Conservation (phyloP, 2,797 vertebrate genomes). For the Acridotheres tristis region DNA sequence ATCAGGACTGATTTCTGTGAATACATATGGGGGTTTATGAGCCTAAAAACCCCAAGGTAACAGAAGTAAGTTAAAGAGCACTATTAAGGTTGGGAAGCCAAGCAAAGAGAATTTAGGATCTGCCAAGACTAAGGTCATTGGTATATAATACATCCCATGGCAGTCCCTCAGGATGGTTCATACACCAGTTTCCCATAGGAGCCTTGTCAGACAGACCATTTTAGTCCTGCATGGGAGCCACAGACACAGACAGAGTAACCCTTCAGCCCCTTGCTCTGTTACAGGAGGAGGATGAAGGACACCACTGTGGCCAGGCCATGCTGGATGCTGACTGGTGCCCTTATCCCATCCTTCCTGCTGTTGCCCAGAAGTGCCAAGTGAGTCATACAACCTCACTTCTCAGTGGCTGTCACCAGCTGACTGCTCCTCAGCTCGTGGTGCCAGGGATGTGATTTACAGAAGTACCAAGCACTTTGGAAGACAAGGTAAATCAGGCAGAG, state of each 20-base stretch:
- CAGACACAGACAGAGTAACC: not conserved
- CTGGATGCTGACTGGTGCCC: accelerated
- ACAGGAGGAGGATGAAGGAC: not conserved
- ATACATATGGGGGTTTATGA: not conserved
- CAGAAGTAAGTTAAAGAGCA: not conserved
- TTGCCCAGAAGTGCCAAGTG: not conserved
- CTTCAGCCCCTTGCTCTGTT: not conserved
- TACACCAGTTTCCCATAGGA: not conserved
- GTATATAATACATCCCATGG: not conserved
- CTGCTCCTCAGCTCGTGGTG: not conserved
- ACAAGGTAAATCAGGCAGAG: not conserved
- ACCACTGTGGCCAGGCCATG: not conserved
- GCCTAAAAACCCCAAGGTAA: not conserved
- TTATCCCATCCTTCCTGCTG: not conserved
- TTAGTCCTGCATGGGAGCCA: not conserved
- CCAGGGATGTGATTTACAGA: not conserved
- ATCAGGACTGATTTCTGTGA: not conserved
- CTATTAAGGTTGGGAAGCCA: not conserved
- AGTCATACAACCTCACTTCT: not conserved
- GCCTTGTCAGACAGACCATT: not conserved
- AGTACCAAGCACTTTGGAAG: not conserved
- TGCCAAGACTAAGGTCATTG: not conserved
- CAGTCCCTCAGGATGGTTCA: not conserved
- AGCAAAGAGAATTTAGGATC: not conserved
- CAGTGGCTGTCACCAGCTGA: not conserved